A percentile compares a stretch with the other conserved stretches of the same genome.
Conservation (phyloP, 64 coral and sea anemone species). For the Montipora cactus region DNA sequence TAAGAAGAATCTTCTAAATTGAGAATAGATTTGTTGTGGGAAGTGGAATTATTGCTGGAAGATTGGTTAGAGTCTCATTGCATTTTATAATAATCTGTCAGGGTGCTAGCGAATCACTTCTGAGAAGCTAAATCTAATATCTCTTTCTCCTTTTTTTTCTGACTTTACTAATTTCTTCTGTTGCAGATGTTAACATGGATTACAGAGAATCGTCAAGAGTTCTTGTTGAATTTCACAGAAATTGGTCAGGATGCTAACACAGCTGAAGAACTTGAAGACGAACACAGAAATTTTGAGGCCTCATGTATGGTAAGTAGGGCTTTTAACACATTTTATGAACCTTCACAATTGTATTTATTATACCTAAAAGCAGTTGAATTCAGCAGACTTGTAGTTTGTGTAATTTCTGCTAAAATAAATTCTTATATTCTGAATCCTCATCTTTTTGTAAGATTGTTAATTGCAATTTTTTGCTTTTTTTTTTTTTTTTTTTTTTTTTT, state of each 20-base stretch:
- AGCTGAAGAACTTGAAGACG: slow-evolving; percentile 86
- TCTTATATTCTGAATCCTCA: neutral
- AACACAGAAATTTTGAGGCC: slow-evolving; percentile 93
- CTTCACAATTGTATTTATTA: neutral
- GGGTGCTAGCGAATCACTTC: slow-evolving; percentile 38
- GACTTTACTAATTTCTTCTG: slow-evolving; percentile 39
- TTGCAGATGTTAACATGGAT: slow-evolving; percentile 96
- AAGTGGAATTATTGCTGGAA: slow-evolving; percentile 6
- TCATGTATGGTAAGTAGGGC: slow-evolving; percentile 80
- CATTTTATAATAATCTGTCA: slow-evolving; percentile 41
- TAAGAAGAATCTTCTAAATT: neutral
- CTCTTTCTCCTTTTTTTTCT: neutral
- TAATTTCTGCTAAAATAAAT: neutral
- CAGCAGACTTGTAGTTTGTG: neutral
- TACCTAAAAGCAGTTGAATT: neutral
- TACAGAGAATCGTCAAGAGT: slow-evolving; percentile 91
- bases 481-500: too few species aligned
- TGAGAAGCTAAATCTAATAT: slow-evolving; percentile 25
- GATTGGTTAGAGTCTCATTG: slow-evolving; percentile 36
- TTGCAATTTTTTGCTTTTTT: too few species aligned
- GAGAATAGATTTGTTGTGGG: neutral
- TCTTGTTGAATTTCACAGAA: slow-evolving; percentile 96
- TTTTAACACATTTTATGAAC: neutral
- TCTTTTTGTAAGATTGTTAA: too few species aligned
- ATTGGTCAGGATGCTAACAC: slow-evolving; percentile 90